phyloP scores from a whole-genome alignment of 2,888 invertebrate species.

The Auanema sp. region DNA sequence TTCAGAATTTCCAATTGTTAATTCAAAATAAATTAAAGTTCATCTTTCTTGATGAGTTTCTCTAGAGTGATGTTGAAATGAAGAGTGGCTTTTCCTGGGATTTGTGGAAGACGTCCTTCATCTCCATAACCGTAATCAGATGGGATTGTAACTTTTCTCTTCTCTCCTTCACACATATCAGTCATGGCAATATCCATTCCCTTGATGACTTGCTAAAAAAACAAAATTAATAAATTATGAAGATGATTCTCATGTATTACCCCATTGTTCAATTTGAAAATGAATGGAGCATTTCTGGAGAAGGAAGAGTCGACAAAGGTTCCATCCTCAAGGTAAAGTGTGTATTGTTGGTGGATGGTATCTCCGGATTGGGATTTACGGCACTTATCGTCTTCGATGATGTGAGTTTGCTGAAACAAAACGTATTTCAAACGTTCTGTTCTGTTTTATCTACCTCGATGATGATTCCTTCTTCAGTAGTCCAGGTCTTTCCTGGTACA shows the following conservation, averaged over 20 bases:
- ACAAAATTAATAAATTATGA: not conserved
- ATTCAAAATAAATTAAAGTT: slow-evolving; percentile 38
- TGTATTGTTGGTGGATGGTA: slow-evolving; percentile 61
- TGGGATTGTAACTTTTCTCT: slow-evolving; percentile 60
- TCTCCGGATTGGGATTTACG: slow-evolving; percentile 50
- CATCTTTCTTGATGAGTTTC: slow-evolving; percentile 62
- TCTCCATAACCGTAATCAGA: slow-evolving; percentile 58
- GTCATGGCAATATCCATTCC: slow-evolving; percentile 62
- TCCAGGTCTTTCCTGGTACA: slow-evolving; percentile 60
- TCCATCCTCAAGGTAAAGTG: slow-evolving; percentile 59
- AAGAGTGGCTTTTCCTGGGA: slow-evolving; percentile 61
- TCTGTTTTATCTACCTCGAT: slow-evolving; percentile 25
- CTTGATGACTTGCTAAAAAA: slow-evolving; percentile 56
- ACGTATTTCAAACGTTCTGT: not conserved
- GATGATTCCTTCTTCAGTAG: slow-evolving; percentile 57
- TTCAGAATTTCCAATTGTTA: no score
- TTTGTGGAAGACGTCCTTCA: slow-evolving; percentile 58
- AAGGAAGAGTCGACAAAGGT: slow-evolving; percentile 62
- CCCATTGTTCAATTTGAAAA: slow-evolving; percentile 41
- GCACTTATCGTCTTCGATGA: slow-evolving; percentile 43
- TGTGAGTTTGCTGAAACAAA: slow-evolving; percentile 35
- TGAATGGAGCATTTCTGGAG: slow-evolving; percentile 61
- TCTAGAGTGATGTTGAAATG: slow-evolving; percentile 63
- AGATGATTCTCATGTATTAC: not conserved
- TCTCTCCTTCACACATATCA: slow-evolving; percentile 63